phyloP scores from a whole-genome alignment of 2,888 invertebrate genomes.

The Caenorhabditis angaria region DNA sequence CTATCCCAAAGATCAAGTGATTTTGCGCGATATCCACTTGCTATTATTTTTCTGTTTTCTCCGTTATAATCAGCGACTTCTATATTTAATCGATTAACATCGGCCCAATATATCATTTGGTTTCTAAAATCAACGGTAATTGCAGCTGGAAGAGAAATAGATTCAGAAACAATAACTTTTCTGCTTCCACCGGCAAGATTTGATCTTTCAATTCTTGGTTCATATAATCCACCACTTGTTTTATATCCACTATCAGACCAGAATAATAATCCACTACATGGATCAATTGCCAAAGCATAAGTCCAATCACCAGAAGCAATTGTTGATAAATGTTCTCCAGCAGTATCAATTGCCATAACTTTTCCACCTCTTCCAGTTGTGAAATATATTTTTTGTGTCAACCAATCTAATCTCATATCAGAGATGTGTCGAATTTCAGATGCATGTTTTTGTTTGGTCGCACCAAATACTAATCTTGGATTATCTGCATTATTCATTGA shows the following conservation, averaged over 20 bases:
- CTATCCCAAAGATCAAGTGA: slow-evolving; percentile 68
- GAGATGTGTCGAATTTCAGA: slow-evolving; percentile 64
- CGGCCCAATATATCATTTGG: slow-evolving; percentile 88
- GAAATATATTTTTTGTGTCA: slow-evolving; percentile 95
- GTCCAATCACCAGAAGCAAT: slow-evolving; percentile 92
- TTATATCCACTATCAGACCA: slow-evolving; percentile 81
- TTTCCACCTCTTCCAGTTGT: slow-evolving; percentile 89
- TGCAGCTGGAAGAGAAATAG: slow-evolving; percentile 92
- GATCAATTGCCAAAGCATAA: slow-evolving; percentile 92
- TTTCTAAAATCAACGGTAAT: slow-evolving; percentile 94
- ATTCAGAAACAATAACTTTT: slow-evolving; percentile 84
- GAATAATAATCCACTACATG: slow-evolving; percentile 90
- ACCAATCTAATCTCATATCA: slow-evolving; percentile 83
- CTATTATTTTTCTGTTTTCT: slow-evolving; percentile 77
- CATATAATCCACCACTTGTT: slow-evolving; percentile 66
- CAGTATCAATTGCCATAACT: slow-evolving; percentile 50
- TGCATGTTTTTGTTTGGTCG: slow-evolving; percentile 51
- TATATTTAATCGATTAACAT: slow-evolving; percentile 87
- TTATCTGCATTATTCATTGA: slow-evolving; percentile 70
- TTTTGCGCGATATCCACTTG: slow-evolving; percentile 68
- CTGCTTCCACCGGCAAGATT: slow-evolving; percentile 92
- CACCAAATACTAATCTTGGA: slow-evolving; percentile 63
- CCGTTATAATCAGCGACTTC: slow-evolving; percentile 91
- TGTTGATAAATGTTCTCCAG: slow-evolving; percentile 53
- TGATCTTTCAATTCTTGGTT: slow-evolving; percentile 84